Base-by-base conservation (phyloP, 2,888 invertebrate genomes). In the Diadegma fenestrale region DNA sequence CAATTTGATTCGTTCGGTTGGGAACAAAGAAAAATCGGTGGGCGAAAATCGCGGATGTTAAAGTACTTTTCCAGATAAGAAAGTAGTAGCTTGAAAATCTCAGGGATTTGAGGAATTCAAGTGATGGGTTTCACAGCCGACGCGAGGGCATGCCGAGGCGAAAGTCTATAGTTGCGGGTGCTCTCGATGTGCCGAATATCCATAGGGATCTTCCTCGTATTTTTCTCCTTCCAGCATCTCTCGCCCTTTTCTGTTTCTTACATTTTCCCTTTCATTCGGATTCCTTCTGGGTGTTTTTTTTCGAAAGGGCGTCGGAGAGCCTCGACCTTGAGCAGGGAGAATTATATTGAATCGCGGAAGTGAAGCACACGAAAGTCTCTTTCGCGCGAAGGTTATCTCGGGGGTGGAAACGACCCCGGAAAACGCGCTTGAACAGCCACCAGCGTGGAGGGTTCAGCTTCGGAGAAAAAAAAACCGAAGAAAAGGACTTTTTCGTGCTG, bases 311-410 rank as follows among this genome's bases (percentile, higher is more conserved):
- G 77, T 41, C 51, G 10, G 71, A 54, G 66, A 61, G 82, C 76
- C 79, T 86, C 79, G 87, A 82, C 86, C 86, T 87, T 86, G 87
- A 80, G n/a, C n/a, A n/a, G 83, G 82, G 73, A 87, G 80, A 85
- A 86, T 88, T 89, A 48, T 48, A 90, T 90, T 89, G 89, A 89
- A 90, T 90, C 88, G 85, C 90, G 89, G 90, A 90, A 91, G 89
- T 88, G 68, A 88, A 86, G 87, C 78, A 80, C 80, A 58, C 83
- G 81, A 86, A 69, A 86, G 75, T 82, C 66, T 51, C 80, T 64
- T 37, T 77, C 61, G 85, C 85, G 85, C 73, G 48, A 78, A 61
- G 61, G 76, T 85, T 86, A 72, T 89, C 85, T 80, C 86, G 69
- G 84, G 87, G 87, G 87, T 89, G 89, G 91, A 89, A 90, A 89